phyloP scores from a whole-genome alignment of 1,140 invertebrate species.

The Eciton burchellii region DNA sequence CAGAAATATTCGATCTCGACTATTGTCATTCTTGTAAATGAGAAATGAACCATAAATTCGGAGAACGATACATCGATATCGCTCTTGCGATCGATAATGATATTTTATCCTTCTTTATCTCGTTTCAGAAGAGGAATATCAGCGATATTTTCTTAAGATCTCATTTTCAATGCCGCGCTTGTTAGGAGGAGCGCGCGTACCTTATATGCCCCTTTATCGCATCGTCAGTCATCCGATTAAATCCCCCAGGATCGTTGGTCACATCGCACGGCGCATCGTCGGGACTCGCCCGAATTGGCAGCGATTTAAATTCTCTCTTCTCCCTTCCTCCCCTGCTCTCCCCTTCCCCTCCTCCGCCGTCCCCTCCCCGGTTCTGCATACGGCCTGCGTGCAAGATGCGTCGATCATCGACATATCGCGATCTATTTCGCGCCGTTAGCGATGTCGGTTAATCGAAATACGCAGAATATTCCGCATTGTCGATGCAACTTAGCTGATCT shows the following conservation, averaged over 20 bases:
- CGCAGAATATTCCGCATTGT: neutral
- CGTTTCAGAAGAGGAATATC: neutral
- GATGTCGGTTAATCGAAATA: neutral
- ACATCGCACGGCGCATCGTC: neutral
- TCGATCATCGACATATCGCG: slow-evolving; percentile 20
- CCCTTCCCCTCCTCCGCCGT: neutral
- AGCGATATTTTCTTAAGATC: too few relatives aligned
- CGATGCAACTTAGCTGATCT: slow-evolving; percentile 6
- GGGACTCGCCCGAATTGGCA: neutral
- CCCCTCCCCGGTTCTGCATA: too few relatives aligned
- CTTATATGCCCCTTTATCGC: neutral
- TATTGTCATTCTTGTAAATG: too few relatives aligned
- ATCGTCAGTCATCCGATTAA: neutral
- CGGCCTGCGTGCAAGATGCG: too few relatives aligned
- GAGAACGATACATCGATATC: neutral
- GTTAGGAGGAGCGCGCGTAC: too few relatives aligned
- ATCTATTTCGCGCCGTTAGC: neutral
- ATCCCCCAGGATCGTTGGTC: neutral
- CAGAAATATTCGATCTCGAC: too few relatives aligned
- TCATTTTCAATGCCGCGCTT: too few relatives aligned
- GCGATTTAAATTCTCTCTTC: slow-evolving; percentile 55
- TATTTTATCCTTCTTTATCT: too few relatives aligned
- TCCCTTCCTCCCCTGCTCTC: too few relatives aligned
- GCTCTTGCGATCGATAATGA: neutral
- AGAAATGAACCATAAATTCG: too few relatives aligned